Evolutionary conservation across 2,797 vertebrate genomes (phyloP).

Genomic region (Ataeniobius toweri): DNA sequence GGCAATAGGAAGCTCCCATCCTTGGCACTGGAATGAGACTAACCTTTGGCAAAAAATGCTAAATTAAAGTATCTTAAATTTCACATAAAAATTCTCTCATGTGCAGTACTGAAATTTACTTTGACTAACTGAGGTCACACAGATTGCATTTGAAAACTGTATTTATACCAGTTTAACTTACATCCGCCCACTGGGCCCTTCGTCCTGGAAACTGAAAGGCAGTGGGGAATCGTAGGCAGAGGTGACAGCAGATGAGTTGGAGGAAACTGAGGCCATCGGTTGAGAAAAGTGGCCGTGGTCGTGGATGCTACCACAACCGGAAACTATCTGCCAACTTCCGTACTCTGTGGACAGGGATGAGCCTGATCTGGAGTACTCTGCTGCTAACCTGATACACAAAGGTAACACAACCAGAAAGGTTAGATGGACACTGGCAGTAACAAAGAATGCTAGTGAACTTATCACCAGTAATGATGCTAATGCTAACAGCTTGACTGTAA

Average conservation of each 20-base stretch:
- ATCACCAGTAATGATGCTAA: background rate
- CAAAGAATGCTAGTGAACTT: background rate
- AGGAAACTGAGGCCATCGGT: slow-evolving; percentile 54
- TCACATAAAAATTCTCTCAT: background rate
- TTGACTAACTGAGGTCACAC: background rate
- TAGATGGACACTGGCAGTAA: background rate
- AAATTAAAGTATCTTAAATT: background rate
- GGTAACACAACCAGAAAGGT: background rate
- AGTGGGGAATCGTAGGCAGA: slow-evolving; percentile 84
- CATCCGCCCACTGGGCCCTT: slow-evolving; percentile 90
- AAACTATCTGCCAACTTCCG: slow-evolving; percentile 99
- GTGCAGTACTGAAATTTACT: background rate
- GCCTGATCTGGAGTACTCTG: slow-evolving; percentile 88
- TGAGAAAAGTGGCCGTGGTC: slow-evolving; percentile 86
- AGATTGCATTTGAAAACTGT: background rate
- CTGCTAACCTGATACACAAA: slow-evolving; percentile 82
- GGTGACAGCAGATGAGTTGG: slow-evolving; percentile 51
- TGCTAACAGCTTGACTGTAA: background rate
- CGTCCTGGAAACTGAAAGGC: slow-evolving; percentile 94
- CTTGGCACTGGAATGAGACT: background rate
- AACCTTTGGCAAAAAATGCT: background rate
- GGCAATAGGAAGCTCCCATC: no score
- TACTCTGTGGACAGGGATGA: slow-evolving; percentile 97
- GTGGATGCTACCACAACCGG: slow-evolving; percentile 96
- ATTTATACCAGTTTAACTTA: slow-evolving; percentile 77